These are phyloP conservation scores for Mimas tiliae DNA, from an alignment of 2,888 invertebrate species.

Conservation along the genomic window DNA sequence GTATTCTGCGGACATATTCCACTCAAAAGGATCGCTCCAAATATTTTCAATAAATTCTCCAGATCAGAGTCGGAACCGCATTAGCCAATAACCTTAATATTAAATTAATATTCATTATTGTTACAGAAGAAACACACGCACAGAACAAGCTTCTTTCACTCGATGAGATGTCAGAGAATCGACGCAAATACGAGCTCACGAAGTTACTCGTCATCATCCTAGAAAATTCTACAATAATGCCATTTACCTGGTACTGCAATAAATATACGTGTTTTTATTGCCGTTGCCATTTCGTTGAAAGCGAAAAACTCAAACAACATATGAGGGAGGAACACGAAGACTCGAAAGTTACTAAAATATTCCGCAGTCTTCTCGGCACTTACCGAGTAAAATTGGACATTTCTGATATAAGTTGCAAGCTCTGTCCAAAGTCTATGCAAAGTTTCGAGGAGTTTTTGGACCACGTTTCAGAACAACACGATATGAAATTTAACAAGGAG, in stretches of 20 bases:
- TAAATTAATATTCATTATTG: conserved; percentile 30
- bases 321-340: conserved; percentile 51
- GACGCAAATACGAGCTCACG: conserved; percentile 46
- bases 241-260: conserved; percentile 56
- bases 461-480: conserved; percentile 47
- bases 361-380: conserved; percentile 43
- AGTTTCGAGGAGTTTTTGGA: conserved; percentile 48
- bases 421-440: conserved; percentile 43
- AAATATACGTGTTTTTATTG: conserved; percentile 61
- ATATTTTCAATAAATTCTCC: too few species aligned
- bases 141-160: conserved; percentile 18
- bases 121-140: conserved; percentile 39
- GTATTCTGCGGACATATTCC: too few species aligned
- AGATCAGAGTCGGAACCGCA: neutral
- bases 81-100: neutral
- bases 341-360: conserved; percentile 45
- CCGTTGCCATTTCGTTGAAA: conserved; percentile 49
- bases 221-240: conserved; percentile 54
- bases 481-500: conserved; percentile 47
- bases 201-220: conserved; percentile 46
- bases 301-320: conserved; percentile 47
- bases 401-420: conserved; percentile 52
- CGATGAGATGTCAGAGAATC: conserved; percentile 34
- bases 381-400: conserved; percentile 55
- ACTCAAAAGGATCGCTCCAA: too few species aligned